phyloP scores from a whole-genome alignment of 2,113 vertebrate species.

The Oostethus manadensis region DNA sequence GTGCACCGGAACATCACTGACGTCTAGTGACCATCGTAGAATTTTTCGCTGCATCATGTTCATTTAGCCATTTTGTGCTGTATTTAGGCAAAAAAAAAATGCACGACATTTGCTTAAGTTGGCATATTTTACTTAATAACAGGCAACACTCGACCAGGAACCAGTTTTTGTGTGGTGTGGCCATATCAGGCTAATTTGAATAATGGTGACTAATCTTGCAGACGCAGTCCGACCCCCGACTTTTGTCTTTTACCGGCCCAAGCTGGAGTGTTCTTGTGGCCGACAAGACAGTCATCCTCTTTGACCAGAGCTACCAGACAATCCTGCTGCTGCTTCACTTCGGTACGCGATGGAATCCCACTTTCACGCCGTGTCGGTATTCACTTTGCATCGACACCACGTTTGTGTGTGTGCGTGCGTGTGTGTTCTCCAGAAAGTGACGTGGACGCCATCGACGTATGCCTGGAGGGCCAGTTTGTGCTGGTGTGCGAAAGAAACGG shows the following conservation, averaged over 20 bases:
- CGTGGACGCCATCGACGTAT: constrained; percentile 84
- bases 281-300: constrained; percentile 82
- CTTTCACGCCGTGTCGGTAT: neutral
- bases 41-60: too few relatives aligned
- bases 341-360: constrained; percentile 65
- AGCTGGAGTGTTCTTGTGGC: constrained; percentile 79
- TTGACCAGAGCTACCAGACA: constrained; percentile 81
- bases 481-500: constrained; percentile 91
- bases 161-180: neutral
- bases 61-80: too few relatives aligned
- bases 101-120: too few relatives aligned
- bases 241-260: constrained; percentile 69
- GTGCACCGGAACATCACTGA: too few relatives aligned
- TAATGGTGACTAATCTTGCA: constrained; percentile 34
- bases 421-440: constrained; percentile 73
- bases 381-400: neutral
- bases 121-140: too few relatives aligned
- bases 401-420: neutral
- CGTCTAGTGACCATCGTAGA: too few relatives aligned
- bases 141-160: too few relatives aligned
- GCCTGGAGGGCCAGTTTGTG: constrained; percentile 83
- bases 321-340: constrained; percentile 83
- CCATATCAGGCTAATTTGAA: too few relatives aligned
- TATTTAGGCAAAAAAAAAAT: too few relatives aligned
- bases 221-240: constrained; percentile 71